phyloP scores from a whole-genome alignment of 2,888 invertebrate genomes.

The Neoitamus cyanurus region DNA sequence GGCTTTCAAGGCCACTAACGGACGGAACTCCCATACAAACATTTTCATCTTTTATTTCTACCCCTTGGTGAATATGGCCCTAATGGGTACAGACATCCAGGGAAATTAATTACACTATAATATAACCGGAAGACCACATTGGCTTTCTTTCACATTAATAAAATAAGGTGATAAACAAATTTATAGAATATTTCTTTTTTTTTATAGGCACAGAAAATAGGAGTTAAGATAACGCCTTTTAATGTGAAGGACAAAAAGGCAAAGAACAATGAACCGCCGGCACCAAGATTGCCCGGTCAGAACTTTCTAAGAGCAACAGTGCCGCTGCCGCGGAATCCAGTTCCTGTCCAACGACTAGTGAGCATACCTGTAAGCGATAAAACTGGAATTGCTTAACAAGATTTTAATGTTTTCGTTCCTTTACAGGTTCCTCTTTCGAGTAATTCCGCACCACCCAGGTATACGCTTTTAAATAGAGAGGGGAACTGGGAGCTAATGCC shows the following conservation, averaged over 20 bases:
- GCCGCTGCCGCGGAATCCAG: constrained; percentile 16
- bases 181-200: background rate
- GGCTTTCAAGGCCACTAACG: no score
- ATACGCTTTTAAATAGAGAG: constrained; percentile 56
- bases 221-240: constrained; percentile 46
- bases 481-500: constrained; percentile 58
- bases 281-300: constrained; percentile 22
- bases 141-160: no score
- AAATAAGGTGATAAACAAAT: no score
- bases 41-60: no score
- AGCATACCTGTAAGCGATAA: constrained; percentile 60
- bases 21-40: no score
- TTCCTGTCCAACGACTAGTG: constrained; percentile 59
- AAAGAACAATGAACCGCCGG: constrained; percentile 41
- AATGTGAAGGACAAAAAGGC: constrained; percentile 46
- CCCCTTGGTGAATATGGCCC: no score
- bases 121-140: no score
- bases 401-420: background rate
- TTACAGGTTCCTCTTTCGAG: constrained; percentile 59
- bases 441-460: constrained; percentile 54
- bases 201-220: constrained; percentile 48
- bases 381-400: background rate
- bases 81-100: no score
- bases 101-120: no score
- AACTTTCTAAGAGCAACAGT: constrained; percentile 29